Evolutionary conservation across 2,113 vertebrate genomes (phyloP).

Genomic region (Saccopteryx leptura): DNA sequence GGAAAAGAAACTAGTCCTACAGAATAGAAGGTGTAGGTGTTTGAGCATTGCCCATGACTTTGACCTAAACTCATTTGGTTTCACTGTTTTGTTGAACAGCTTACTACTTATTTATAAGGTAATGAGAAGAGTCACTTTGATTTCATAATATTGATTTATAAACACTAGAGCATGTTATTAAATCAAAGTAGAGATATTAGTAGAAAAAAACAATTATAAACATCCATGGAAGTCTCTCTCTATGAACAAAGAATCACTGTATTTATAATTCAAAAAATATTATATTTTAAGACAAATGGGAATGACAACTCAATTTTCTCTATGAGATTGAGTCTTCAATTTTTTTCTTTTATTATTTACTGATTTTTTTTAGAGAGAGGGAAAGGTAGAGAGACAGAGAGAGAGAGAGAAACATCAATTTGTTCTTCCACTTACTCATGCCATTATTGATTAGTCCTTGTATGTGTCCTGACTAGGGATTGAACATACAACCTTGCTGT

Average conservation of each 20-base stretch:
- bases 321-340: slow-evolving; percentile 19
- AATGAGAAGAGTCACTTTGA: slow-evolving; percentile 80
- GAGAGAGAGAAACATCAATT: no score
- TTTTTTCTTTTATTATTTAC: no score
- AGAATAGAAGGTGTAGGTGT: slow-evolving; percentile 72
- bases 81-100: slow-evolving; percentile 82
- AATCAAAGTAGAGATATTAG: slow-evolving; percentile 75
- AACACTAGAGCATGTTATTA: slow-evolving; percentile 83
- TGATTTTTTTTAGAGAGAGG: no score
- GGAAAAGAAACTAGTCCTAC: slow-evolving; percentile 67
- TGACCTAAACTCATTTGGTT: slow-evolving; percentile 82
- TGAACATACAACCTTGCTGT: no score
- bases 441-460: no score
- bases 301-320: slow-evolving; percentile 66
- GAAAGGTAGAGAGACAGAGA: no score
- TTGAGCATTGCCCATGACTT: slow-evolving; percentile 77
- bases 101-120: slow-evolving; percentile 82
- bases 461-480: no score
- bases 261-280: slow-evolving; percentile 63
- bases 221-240: slow-evolving; percentile 50
- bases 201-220: slow-evolving; percentile 78
- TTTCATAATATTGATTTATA: slow-evolving; percentile 82
- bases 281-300: slow-evolving; percentile 66
- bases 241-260: slow-evolving; percentile 60
- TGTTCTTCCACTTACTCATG: no score